Percentiles rank a stretch among this genome's conserved stretches.
These are phyloP conservation scores for Muscina levida DNA, from an alignment of 2,888 invertebrate species.

Conservation along the genomic window DNA sequence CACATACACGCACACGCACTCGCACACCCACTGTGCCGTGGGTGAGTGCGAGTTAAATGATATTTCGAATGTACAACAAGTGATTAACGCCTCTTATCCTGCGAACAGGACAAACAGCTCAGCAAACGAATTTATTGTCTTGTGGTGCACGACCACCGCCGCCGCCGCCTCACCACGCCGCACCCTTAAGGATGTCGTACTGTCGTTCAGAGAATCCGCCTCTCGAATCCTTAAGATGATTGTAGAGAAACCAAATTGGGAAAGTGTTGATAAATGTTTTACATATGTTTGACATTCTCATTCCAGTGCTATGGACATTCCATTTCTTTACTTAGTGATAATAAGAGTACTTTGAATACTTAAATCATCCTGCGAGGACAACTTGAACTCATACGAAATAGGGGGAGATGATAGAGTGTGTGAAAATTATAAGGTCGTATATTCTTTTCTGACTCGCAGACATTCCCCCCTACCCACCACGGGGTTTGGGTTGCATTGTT, in stretches of 20 bases:
- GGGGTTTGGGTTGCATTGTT: neutral
- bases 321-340: no score
- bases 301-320: conserved; percentile 1
- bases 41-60: conserved; percentile 45
- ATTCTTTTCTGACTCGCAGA: conserved; percentile 13
- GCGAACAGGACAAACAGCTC: neutral
- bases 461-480: neutral
- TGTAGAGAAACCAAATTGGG: neutral
- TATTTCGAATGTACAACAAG: conserved; percentile 47
- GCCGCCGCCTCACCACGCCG: no score
- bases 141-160: neutral
- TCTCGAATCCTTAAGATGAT: conserved; percentile 22
- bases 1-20: neutral
- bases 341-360: no score
- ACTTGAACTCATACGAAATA: neutral
- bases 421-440: neutral
- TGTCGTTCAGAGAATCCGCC: neutral
- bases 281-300: conserved; percentile 47
- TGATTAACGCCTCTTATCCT: conserved; percentile 62
- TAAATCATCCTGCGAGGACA: neutral
- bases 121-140: neutral
- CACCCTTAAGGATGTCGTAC: conserved; percentile 21
- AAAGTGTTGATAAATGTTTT: conserved; percentile 57
- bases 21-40: neutral
- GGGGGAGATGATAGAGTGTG: neutral